Evolutionary conservation across 2,797 vertebrate genomes (phyloP).

Genomic region (Xyrichtys novacula): DNA sequence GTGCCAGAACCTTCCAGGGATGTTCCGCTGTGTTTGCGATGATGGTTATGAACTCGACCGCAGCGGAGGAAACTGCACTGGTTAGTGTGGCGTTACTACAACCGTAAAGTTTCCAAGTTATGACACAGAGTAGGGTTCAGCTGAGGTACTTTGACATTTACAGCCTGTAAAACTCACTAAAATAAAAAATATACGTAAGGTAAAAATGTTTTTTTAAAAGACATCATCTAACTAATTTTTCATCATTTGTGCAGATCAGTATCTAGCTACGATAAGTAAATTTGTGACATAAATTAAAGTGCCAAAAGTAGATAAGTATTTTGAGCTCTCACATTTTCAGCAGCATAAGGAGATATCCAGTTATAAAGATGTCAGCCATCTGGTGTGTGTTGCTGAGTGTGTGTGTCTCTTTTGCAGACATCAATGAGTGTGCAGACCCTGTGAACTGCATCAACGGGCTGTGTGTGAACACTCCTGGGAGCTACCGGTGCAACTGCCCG

Average conservation of each 20-base stretch:
- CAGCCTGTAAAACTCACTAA: neutral
- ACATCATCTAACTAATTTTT: neutral
- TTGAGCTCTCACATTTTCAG: neutral
- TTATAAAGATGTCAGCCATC: neutral
- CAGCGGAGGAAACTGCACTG: conserved; percentile 94
- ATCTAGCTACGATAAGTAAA: neutral
- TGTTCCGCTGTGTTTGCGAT: conserved; percentile 94
- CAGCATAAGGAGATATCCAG: neutral
- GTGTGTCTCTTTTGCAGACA: conserved; percentile 82
- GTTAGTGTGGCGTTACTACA: conserved; percentile 69
- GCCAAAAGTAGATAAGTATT: neutral
- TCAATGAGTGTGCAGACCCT: conserved; percentile 94
- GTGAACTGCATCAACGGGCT: conserved; percentile 95
- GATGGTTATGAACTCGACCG: conserved; percentile 94
- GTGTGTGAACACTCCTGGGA: conserved; percentile 93
- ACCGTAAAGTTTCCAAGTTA: neutral
- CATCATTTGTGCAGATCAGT: neutral
- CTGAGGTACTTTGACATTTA: neutral
- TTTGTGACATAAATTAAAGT: conserved; percentile 4
- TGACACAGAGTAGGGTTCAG: conserved; percentile 3
- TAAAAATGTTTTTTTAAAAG: neutral
- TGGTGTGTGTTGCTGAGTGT: conserved; percentile 2
- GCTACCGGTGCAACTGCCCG: conserved; percentile 93
- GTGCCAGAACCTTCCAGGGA: conserved; percentile 95
- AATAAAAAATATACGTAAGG: neutral